A percentile compares a stretch with the other conserved stretches of the same genome.
Conservation (phyloP, 2,888 invertebrate genomes). For the Thymelicus sylvestris region DNA sequence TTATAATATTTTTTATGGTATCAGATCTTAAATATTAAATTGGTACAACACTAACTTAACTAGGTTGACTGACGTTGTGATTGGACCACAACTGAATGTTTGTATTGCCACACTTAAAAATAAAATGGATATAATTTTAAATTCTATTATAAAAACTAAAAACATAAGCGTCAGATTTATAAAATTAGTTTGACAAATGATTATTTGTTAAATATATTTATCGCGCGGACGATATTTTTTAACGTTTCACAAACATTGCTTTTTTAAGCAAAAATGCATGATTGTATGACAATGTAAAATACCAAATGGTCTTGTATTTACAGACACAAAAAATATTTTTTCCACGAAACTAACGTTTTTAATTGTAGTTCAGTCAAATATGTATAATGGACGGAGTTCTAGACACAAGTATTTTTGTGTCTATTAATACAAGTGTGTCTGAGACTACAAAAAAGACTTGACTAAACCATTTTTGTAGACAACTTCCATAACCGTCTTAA, state of each 20-base stretch:
- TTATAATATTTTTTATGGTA: constrained; percentile 44
- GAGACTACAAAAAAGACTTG: no score
- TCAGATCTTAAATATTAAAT: constrained; percentile 54
- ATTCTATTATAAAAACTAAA: constrained; percentile 16
- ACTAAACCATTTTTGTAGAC: no score
- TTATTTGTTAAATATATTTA: constrained; percentile 15
- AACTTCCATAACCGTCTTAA: no score
- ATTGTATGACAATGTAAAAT: no score
- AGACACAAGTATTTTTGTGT: not conserved
- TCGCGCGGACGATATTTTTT: constrained; percentile 22
- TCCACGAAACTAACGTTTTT: not conserved
- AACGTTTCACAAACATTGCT: not conserved
- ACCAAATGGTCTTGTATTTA: not conserved
- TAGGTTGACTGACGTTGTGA: constrained; percentile 69
- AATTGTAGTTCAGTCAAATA: no score
- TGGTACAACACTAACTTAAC: constrained; percentile 63
- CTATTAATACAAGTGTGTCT: no score
- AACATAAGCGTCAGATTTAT: constrained; percentile 14
- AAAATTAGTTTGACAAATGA: constrained; percentile 18
- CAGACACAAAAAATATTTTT: not conserved
- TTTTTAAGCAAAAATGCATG: not conserved
- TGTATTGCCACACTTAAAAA: constrained; percentile 41
- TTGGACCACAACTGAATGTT: constrained; percentile 56
- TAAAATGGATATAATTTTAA: constrained; percentile 10
- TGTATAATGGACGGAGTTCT: no score